Base-by-base conservation (phyloP, 1,140 invertebrate genomes). In the Drosophila triauraria region DNA sequence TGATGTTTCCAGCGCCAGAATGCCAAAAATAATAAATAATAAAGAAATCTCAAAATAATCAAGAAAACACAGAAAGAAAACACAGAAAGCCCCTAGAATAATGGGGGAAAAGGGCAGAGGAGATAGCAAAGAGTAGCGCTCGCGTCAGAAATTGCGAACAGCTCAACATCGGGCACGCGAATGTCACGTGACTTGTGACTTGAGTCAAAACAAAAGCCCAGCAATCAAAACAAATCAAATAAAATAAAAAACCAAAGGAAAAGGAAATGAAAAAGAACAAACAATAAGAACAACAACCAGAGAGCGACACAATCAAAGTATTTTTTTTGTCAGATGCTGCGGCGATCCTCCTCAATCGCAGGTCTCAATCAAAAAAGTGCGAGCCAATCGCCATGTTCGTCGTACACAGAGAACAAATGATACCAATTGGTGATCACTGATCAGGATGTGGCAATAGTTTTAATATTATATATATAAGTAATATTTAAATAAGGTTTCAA, bases 181-280 rank as follows among this genome's bases (percentile, higher is more conserved):
- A 4, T 30, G 17, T 72, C 69, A 72, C 69, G 69, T 72, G 69
- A 72, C 69, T 71, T 72, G 20, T 72, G 69, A 72, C 69, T 71
- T 72, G 20, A 40, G 40, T 65, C 67, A 70, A 54, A 71, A 69
- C 68, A 71, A 72, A 48, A 47, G 51, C 63, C 30, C 64, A 69
- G 46, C 46, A 70, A 70, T 32, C 48, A 27, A 69, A 54, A 51
- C 59, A 60, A 64, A 64, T 42, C 27, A 64, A 43, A 61, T 42
- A 20, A 54, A 35, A 54, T 35, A 40, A 62, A 13, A 54, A 61
- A 51, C 8, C 23, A 62, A 38, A 35, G 38, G 20, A 25, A 48
- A 10, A 46, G 38, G 58, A n/a, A 54, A 50, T 12, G 20, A 40
- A 7, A 59, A 63, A 35, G 4, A 20, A 48, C 35, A 30, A 32